A percentile compares a stretch with the other conserved stretches of the same genome.
Conservation (phyloP, 53 echinoderm and acorn worm genomes). For the Paelopatides confundens region DNA sequence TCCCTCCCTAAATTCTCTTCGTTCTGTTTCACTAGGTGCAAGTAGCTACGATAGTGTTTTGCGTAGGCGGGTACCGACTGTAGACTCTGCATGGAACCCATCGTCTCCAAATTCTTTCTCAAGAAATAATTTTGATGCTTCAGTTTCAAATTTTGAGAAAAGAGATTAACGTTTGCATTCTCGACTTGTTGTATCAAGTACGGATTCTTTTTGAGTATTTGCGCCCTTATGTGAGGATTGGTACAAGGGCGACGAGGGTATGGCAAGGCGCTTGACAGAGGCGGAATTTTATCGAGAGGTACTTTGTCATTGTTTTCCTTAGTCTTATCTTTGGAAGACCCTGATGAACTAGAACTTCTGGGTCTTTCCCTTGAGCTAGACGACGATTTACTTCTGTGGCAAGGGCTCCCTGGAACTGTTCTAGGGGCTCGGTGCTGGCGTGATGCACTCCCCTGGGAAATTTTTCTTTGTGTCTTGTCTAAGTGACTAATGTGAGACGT, state of each 20-base stretch:
- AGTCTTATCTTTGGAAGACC: slow-evolving; percentile 80
- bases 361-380: slow-evolving; percentile 91
- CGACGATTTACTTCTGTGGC: slow-evolving; percentile 88
- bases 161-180: slow-evolving; percentile 76
- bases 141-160: slow-evolving; percentile 90
- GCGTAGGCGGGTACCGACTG: slow-evolving; percentile 94
- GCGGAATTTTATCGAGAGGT: slow-evolving; percentile 60
- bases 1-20: slow-evolving; percentile 82
- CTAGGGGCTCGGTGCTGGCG: slow-evolving; percentile 84
- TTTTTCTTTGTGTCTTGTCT: slow-evolving; percentile 39
- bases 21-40: slow-evolving; percentile 93
- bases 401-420: slow-evolving; percentile 93
- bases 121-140: slow-evolving; percentile 90
- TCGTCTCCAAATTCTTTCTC: slow-evolving; percentile 78
- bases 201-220: slow-evolving; percentile 76
- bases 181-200: slow-evolving; percentile 84
- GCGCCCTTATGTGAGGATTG: slow-evolving; percentile 92
- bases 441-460: slow-evolving; percentile 10
- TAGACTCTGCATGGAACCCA: slow-evolving; percentile 79
- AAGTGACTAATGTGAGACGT: slow-evolving; percentile 25
- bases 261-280: slow-evolving; percentile 69
- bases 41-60: slow-evolving; percentile 96
- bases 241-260: slow-evolving; percentile 94
- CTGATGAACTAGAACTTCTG: slow-evolving; percentile 93
- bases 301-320: slow-evolving; percentile 64